Base-by-base conservation (phyloP, 1,140 invertebrate species). In the Ceratosolen fusciceps region DNA sequence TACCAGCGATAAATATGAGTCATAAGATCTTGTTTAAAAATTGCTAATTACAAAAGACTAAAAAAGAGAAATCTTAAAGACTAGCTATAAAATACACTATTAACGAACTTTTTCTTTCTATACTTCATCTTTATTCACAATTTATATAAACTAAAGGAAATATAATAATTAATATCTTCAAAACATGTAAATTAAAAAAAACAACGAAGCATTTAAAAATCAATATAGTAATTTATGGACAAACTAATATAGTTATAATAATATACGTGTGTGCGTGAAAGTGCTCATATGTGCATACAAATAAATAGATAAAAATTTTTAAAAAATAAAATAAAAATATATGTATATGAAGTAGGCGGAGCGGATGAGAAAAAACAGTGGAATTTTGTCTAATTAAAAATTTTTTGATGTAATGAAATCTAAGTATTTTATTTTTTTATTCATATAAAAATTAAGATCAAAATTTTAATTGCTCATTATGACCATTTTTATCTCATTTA, bases 31-130 rank as follows among this genome's bases (percentile, higher is more conserved):
- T 39, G 14, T 24, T 43, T 5, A 12, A 49, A 31, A 56, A 58
- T 52, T 31, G 10, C 54, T 8, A 73, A 73, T 39, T 26, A 79
- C 78, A 74, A 79, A 79, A 52, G 74, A 31, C 68, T 9, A 60
- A 73, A 68, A 19, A 74, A 72, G 62, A 79, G 72, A 70, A 79
- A 74, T 74, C 49, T 74, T 26, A 79, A 79, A 79, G 78, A 79
- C 78, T 79, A 62, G 77, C 24, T 74, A 54, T 56, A 68, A 71
- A 79, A 79, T 79, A 74, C 78, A 74, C 78, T 68, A 74, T 79
- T 79, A 79, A 68, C 24, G 60, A 24, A 68, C 31, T 43, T 79
- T 79, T 70, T 52, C 62, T 74, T 47, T 62, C 62, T 47, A 70
- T 31, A 58, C 60, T 67, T 56, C 74, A 43, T 74, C 47, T 37